Evolutionary conservation across 2,113 vertebrate genomes (phyloP).

Genomic region (Bagarius yarrelli): DNA sequence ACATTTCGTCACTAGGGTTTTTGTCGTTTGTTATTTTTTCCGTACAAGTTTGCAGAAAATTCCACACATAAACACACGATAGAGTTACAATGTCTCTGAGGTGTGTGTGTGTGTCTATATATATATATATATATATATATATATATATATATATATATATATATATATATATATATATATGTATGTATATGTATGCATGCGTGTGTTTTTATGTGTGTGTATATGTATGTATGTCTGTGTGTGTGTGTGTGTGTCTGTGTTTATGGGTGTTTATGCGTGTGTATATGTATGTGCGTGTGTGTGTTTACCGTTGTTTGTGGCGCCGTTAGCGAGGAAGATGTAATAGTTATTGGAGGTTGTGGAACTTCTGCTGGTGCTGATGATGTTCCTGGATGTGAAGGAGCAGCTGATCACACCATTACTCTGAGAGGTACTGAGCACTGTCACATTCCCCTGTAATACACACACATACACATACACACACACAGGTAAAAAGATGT

Average conservation of each 20-base stretch:
- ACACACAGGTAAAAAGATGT: not conserved
- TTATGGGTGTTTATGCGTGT: no score
- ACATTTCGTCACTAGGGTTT: not conserved
- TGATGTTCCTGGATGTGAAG: conserved; percentile 65
- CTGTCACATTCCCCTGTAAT: conserved; percentile 64
- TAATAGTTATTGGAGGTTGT: conserved; percentile 53
- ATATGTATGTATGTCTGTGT: no score
- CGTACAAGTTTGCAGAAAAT: not conserved
- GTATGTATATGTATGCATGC: no score
- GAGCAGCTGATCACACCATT: conserved; percentile 68
- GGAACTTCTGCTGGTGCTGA: conserved; percentile 59
- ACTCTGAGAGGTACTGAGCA: conserved; percentile 49
- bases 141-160: no score
- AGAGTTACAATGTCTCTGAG: not conserved
- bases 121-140: no score
- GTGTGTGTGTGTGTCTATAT: not conserved
- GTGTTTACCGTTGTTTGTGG: conserved; percentile 59
- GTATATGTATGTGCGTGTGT: not conserved
- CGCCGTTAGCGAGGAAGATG: conserved; percentile 66
- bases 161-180: no score
- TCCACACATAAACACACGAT: not conserved
- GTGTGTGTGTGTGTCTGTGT: no score
- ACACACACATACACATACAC: not conserved
- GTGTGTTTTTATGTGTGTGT: no score
- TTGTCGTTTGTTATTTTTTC: not conserved